phyloP scores from a whole-genome alignment of 2,888 invertebrate genomes.

The Platerodrilus igneus region DNA sequence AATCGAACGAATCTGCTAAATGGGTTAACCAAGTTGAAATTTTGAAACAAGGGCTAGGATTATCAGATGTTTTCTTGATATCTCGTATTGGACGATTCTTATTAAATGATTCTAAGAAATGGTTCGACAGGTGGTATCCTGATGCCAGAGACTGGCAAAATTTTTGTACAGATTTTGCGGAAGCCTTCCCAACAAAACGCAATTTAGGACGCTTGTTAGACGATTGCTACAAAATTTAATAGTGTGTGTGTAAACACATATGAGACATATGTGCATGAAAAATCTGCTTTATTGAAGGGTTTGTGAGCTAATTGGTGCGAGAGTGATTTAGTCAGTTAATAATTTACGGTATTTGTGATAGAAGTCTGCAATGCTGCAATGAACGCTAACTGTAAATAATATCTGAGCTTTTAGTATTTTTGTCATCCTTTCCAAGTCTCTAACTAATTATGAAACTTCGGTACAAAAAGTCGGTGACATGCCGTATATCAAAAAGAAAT shows the following conservation, averaged over 20 bases:
- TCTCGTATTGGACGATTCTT: constrained; percentile 11
- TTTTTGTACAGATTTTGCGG: constrained; percentile 28
- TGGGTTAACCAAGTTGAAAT: constrained; percentile 7
- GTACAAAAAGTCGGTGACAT: no score
- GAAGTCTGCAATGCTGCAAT: constrained; percentile 21
- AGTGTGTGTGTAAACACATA: constrained; percentile 24
- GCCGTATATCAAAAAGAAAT: no score
- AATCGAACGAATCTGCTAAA: background rate
- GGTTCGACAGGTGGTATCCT: constrained; percentile 22
- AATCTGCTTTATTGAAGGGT: constrained; percentile 22
- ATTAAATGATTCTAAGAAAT: constrained; percentile 4
- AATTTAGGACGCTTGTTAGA: constrained; percentile 24
- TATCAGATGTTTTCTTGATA: constrained; percentile 5
- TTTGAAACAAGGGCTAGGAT: constrained; percentile 13
- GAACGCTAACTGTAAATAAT: no score
- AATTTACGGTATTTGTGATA: constrained; percentile 23
- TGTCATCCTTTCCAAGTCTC: no score
- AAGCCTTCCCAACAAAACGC: constrained; percentile 27
- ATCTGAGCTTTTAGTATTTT: no score
- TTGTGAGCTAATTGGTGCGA: constrained; percentile 26
- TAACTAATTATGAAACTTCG: no score
- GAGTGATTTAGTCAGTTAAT: constrained; percentile 26
- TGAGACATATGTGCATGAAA: constrained; percentile 27
- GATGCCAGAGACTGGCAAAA: constrained; percentile 21
- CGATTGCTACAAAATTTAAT: constrained; percentile 25